Evolutionary conservation across 2,113 vertebrate genomes (phyloP), one percentile per base, ranked within the genome.

Genomic region (Chloropsis hardwickii): DNA sequence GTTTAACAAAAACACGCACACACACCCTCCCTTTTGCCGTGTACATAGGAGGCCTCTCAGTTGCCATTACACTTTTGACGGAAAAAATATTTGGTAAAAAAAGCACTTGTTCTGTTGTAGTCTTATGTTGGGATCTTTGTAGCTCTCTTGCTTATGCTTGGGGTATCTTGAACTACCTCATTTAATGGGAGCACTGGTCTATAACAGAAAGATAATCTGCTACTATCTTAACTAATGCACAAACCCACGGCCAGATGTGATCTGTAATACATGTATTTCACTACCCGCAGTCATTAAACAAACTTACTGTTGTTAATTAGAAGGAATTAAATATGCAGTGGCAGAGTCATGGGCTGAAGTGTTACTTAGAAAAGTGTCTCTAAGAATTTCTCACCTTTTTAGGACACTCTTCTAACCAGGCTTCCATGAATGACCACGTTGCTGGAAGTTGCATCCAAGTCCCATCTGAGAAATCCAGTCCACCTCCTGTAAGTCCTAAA

Each of bases 401-500:
- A 99, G 99, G 98, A 93, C 98, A 92, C 58, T 87, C 97, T 72
- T 81, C 97, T 31, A 95, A 39, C 31, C 88, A 95, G 2, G 64
- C 91, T 33, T 88, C 93, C 6, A 16, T 48, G 89, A 98, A 95
- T 18, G 83, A 97, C 81, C 91, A 92, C 57, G 82, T 96, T 92
- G 95, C 98, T 28, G 98, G 96, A 81, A 95, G 48, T 54, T 97
- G 98, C 67, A 97, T 98, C 83, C 97, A 96, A 56, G 88, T 97
- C 83, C 97, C 96, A 10, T 86, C 97, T 23, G 98, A 97, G 92
- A 99, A 98, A 95, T 94, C 96, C 57, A 95, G 97, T 79, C 97
- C 98, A 60, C 86, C 98, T 62, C 97, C 98, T 45, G 78, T 99
- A 35, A 91, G 94, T 78, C 96, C 98, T 76, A 96, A 97, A 33